These are phyloP conservation scores for Phalacrocorax aristotelis DNA, from an alignment of 2,113 vertebrate genomes.

Conservation along the genomic window DNA sequence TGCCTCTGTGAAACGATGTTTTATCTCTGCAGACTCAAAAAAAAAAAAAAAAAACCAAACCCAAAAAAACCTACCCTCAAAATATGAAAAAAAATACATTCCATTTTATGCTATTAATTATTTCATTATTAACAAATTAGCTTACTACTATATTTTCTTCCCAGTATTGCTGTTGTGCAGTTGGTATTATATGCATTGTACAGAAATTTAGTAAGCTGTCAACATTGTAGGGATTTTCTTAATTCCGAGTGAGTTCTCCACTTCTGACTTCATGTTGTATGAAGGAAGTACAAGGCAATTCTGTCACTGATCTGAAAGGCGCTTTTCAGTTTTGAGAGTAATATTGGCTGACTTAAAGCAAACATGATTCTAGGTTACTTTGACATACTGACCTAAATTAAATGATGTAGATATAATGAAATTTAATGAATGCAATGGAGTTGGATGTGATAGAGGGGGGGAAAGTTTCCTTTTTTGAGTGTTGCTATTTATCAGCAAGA, in stretches of 20 bases:
- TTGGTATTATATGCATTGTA: background rate
- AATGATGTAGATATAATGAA: slow-evolving; percentile 68
- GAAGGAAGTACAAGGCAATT: background rate
- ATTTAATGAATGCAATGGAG: slow-evolving; percentile 48
- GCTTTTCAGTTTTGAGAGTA: slow-evolving; percentile 6
- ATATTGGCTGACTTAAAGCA: slow-evolving; percentile 31
- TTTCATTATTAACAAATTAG: background rate
- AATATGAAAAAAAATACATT: background rate
- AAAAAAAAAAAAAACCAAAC: too few relatives aligned
- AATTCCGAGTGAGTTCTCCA: background rate
- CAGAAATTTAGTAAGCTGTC: background rate
- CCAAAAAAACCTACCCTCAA: background rate
- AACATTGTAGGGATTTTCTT: background rate
- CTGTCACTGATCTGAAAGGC: background rate
- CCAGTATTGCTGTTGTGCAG: background rate
- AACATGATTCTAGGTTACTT: slow-evolving; percentile 42
- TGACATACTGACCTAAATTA: slow-evolving; percentile 72
- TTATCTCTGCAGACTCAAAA: background rate
- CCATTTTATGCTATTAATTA: background rate
- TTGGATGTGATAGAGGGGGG: background rate
- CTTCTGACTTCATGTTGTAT: background rate
- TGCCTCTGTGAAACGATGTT: background rate
- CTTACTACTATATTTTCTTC: background rate
- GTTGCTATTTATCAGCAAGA: background rate
- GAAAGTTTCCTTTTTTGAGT: background rate